Conservation (phyloP, 2,888 invertebrate genomes). For the Neoscelio sp. region DNA sequence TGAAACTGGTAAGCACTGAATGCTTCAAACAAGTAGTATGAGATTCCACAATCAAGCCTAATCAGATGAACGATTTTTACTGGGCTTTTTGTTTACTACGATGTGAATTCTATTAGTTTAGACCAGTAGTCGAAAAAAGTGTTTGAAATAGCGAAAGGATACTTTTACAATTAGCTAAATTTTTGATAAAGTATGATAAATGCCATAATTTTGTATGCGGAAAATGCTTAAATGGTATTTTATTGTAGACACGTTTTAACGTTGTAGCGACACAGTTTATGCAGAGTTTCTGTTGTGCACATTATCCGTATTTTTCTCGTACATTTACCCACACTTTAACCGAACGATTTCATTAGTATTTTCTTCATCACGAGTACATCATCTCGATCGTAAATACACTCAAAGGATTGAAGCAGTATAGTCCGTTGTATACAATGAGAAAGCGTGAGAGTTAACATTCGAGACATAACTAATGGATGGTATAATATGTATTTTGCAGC, state of each 20-base stretch:
- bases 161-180: too few relatives aligned
- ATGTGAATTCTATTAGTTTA: conserved; percentile 23
- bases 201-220: too few relatives aligned
- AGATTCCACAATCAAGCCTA: conserved; percentile 42
- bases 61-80: conserved; percentile 31
- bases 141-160: background rate
- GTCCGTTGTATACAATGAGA: conserved; percentile 56
- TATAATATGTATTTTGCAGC: conserved; percentile 60
- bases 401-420: conserved; percentile 52
- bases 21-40: conserved; percentile 29
- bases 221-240: too few relatives aligned
- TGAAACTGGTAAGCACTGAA: conserved; percentile 23
- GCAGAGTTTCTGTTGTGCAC: too few relatives aligned
- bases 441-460: conserved; percentile 67
- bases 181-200: too few relatives aligned
- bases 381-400: conserved; percentile 58
- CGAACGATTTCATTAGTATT: conserved; percentile 23
- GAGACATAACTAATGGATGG: conserved; percentile 67
- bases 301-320: too few relatives aligned
- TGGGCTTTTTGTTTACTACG: background rate
- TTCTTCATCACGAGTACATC: conserved; percentile 50
- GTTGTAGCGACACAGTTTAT: too few relatives aligned
- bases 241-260: too few relatives aligned
- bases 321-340: conserved; percentile 35
- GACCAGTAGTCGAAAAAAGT: background rate